These are phyloP conservation scores for Timema cristinae DNA, from an alignment of 2,888 invertebrate genomes.

Conservation along the genomic window DNA sequence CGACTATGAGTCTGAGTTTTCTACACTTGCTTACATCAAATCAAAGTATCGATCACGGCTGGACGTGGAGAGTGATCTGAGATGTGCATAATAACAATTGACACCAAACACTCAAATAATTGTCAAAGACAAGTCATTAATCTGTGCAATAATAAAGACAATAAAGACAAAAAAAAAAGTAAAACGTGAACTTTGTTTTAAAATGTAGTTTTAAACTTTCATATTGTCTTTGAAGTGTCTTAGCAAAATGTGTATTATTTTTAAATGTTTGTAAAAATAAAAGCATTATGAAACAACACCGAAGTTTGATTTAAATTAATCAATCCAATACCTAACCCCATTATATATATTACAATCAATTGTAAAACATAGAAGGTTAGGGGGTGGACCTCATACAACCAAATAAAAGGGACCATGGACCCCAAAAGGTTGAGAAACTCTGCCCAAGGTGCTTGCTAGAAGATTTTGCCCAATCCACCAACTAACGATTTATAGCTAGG, in stretches of 20 bases:
- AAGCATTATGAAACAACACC: too few species aligned
- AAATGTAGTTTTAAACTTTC: neutral
- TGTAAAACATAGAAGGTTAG: too few species aligned
- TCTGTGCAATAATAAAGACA: neutral
- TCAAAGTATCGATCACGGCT: slow-evolving; percentile 24
- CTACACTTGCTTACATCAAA: slow-evolving; percentile 22
- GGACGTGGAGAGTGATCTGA: slow-evolving; percentile 23
- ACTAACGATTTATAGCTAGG: too few species aligned
- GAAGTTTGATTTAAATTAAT: too few species aligned
- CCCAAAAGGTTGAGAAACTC: neutral
- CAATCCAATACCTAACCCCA: too few species aligned
- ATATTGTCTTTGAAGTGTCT: neutral
- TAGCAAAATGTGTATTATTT: neutral
- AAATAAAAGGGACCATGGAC: neutral
- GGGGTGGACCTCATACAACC: neutral
- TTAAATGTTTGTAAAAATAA: neutral
- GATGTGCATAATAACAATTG: slow-evolving; percentile 16
- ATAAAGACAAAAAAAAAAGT: neutral
- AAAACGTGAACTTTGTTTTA: too few species aligned
- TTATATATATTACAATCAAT: too few species aligned
- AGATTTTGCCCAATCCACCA: too few species aligned
- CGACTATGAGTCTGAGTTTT: slow-evolving; percentile 20
- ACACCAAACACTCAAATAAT: neutral
- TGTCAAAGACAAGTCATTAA: neutral
- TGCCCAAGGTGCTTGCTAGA: neutral